Percentiles rank a stretch among this genome's conserved stretches.
These are phyloP conservation scores for Oligia fasciuncula DNA, from an alignment of 2,888 invertebrate genomes.

Conservation along the genomic window DNA sequence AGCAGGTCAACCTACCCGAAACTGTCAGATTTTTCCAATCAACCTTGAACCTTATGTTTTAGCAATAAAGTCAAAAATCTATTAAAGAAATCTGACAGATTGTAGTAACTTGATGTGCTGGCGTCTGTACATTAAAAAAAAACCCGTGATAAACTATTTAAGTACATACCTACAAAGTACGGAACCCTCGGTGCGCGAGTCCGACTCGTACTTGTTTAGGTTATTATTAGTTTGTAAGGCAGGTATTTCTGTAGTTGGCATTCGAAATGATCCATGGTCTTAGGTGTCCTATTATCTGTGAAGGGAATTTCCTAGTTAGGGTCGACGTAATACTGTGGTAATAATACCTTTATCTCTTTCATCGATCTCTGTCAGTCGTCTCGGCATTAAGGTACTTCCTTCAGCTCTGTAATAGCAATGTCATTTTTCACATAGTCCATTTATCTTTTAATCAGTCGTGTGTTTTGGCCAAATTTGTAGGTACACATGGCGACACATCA, in stretches of 20 bases:
- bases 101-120: too few species aligned
- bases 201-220: too few species aligned
- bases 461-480: not conserved
- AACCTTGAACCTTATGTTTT: too few species aligned
- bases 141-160: too few species aligned
- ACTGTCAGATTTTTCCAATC: too few species aligned
- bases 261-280: not conserved
- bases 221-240: not conserved
- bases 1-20: too few species aligned
- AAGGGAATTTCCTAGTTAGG: slow-evolving; percentile 1
- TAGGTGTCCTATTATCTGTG: not conserved
- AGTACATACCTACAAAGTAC: too few species aligned
- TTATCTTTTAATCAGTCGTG: not conserved
- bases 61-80: too few species aligned
- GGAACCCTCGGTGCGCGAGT: too few species aligned
- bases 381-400: slow-evolving; percentile 5
- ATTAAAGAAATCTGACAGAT: too few species aligned
- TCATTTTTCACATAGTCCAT: slow-evolving; percentile 9
- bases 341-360: slow-evolving; percentile 3
- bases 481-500: too few species aligned
- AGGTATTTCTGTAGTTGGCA: not conserved
- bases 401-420: slow-evolving; percentile 18
- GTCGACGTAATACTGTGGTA: not conserved
- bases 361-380: slow-evolving; percentile 29
- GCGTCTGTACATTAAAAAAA: too few species aligned